Conservation (phyloP, 2,797 vertebrate genomes). For the Dipus sagitta region DNA sequence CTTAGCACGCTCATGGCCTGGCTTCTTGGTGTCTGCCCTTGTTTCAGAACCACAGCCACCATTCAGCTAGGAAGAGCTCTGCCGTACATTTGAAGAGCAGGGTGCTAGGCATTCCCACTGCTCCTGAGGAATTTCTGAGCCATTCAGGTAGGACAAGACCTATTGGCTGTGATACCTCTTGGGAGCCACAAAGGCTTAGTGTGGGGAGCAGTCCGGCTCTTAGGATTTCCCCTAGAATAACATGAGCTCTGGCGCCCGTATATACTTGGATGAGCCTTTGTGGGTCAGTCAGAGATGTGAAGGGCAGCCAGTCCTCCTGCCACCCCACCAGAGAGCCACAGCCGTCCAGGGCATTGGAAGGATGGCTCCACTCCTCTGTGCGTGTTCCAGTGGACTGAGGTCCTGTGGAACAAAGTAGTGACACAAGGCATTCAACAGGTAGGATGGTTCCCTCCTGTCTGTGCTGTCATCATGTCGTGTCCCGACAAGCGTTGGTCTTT, state of each 20-base stretch:
- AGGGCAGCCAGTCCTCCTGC: background rate
- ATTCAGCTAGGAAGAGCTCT: background rate
- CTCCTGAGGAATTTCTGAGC: background rate
- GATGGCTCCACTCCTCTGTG: background rate
- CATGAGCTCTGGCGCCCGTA: background rate
- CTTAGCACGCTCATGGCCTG: background rate
- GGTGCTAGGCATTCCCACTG: too few relatives aligned
- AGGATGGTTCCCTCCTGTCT: background rate
- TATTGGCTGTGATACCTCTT: background rate
- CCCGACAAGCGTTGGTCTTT: background rate
- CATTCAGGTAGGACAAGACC: background rate
- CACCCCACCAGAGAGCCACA: background rate
- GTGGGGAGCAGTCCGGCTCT: background rate
- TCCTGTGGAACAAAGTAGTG: background rate
- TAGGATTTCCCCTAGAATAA: background rate
- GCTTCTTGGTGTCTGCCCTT: background rate
- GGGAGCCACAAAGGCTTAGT: background rate
- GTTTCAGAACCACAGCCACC: background rate
- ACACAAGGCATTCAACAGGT: accelerated
- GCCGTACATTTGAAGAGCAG: background rate
- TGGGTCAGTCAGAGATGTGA: background rate
- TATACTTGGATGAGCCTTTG: background rate
- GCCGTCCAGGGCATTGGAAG: background rate
- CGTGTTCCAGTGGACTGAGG: background rate
- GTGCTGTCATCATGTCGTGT: too few relatives aligned